These are phyloP conservation scores for Chinchilla lanigera DNA, from an alignment of 2,113 vertebrate species.

Conservation along the genomic window DNA sequence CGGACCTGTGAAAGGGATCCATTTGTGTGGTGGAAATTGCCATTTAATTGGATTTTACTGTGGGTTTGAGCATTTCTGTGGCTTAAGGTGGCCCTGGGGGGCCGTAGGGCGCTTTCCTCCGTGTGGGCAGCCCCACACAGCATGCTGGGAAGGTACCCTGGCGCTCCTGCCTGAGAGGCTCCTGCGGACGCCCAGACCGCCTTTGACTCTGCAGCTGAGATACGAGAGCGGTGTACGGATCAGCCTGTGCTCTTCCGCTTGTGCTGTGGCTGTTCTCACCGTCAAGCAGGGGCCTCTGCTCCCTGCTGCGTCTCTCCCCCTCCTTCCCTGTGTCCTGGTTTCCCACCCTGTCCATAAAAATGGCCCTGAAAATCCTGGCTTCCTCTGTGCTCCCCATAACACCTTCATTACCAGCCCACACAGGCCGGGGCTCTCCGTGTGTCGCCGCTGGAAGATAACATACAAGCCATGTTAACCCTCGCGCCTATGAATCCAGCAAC, in stretches of 20 bases:
- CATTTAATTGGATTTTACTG: conserved; percentile 79
- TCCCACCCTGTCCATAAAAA: conserved; percentile 20
- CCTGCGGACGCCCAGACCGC: rapidly evolving
- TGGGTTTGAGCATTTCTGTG: conserved; percentile 74
- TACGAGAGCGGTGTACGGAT: rapidly evolving
- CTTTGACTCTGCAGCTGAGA: rapidly evolving
- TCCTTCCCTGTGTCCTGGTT: neutral
- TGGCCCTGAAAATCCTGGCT: conserved; percentile 3
- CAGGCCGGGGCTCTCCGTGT: neutral
- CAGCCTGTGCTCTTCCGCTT: neutral
- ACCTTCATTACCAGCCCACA: neutral
- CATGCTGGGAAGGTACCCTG: conserved; percentile 35
- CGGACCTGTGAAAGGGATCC: conserved; percentile 74
- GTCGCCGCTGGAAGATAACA: conserved; percentile 52
- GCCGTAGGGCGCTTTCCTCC: conserved; percentile 64
- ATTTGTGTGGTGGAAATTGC: conserved; percentile 75
- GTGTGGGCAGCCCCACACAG: conserved; percentile 62
- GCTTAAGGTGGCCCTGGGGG: conserved; percentile 78
- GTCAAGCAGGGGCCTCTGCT: neutral
- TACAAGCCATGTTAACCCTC: conserved; percentile 58
- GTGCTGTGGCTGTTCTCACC: neutral
- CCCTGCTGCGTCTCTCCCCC: too few relatives aligned
- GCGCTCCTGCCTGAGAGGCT: neutral
- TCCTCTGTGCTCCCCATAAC: rapidly evolving
- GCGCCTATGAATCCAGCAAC: conserved; percentile 61